Conservation (phyloP, 1,140 invertebrate species). For the Acromyrmex echinatior region DNA sequence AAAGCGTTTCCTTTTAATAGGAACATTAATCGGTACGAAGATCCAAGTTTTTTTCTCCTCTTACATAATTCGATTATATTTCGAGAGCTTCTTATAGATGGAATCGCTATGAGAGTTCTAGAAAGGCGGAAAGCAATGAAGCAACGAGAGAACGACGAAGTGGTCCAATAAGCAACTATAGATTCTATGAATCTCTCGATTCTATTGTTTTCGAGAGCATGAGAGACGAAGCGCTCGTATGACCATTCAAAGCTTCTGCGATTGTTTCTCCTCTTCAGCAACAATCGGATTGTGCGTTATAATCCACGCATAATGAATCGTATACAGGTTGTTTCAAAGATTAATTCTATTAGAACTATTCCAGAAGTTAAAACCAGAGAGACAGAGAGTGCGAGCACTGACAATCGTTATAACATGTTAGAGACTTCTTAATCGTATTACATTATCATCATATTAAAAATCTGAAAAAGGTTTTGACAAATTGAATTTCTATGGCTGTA, state of each 20-base stretch:
- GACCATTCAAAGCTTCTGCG: slow-evolving; percentile 13
- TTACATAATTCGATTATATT: slow-evolving; percentile 34
- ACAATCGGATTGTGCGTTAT: slow-evolving; percentile 18
- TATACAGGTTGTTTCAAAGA: background rate
- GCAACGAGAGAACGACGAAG: slow-evolving; percentile 33
- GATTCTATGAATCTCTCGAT: slow-evolving; percentile 44
- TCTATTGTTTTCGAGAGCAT: slow-evolving; percentile 39
- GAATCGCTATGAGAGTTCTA: slow-evolving; percentile 14
- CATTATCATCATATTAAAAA: background rate
- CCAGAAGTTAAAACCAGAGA: background rate
- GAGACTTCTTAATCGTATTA: background rate
- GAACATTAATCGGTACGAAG: slow-evolving; percentile 9
- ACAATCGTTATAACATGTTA: background rate
- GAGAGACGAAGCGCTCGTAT: slow-evolving; percentile 34
- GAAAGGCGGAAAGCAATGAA: slow-evolving; percentile 38
- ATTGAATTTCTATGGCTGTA: background rate
- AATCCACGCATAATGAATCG: slow-evolving; percentile 22
- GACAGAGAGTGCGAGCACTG: too few species aligned
- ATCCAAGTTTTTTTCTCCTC: slow-evolving; percentile 7
- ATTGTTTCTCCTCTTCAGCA: slow-evolving; percentile 39
- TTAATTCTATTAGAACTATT: background rate
- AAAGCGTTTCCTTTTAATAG: background rate
- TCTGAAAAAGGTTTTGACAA: background rate
- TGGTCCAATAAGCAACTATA: slow-evolving; percentile 48
- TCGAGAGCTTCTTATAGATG: slow-evolving; percentile 22